These are phyloP conservation scores for Aradophagus sp. DNA, from an alignment of 1,140 invertebrate species.

Conservation along the genomic window DNA sequence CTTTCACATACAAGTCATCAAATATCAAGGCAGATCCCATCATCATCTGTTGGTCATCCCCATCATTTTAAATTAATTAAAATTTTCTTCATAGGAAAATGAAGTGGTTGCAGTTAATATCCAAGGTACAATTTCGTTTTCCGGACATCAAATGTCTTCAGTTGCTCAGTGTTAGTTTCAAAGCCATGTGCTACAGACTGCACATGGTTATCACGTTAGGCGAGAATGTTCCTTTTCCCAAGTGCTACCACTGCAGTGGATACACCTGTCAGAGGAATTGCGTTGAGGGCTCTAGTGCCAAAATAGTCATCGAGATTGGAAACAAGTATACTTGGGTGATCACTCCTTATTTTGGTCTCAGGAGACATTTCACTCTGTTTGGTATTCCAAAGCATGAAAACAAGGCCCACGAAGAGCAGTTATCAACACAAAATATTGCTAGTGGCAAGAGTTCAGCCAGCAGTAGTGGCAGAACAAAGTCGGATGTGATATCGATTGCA, in stretches of 20 bases:
- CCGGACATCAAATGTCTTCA: slow-evolving; percentile 72
- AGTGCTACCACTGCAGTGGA: slow-evolving; percentile 72
- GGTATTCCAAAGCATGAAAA: slow-evolving; percentile 73
- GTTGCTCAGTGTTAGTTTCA: slow-evolving; percentile 70
- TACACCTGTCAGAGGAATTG: slow-evolving; percentile 74
- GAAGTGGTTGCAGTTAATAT: slow-evolving; percentile 72
- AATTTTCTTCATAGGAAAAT: slow-evolving; percentile 68
- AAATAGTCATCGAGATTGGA: slow-evolving; percentile 75
- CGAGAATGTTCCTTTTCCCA: slow-evolving; percentile 68
- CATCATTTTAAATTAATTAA: background rate
- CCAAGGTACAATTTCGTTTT: slow-evolving; percentile 71
- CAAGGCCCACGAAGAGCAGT: slow-evolving; percentile 63
- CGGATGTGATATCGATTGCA: slow-evolving; percentile 65
- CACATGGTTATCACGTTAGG: slow-evolving; percentile 71
- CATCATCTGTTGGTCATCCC: too few species aligned
- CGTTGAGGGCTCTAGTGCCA: slow-evolving; percentile 70
- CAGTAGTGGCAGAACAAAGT: slow-evolving; percentile 63
- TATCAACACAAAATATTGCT: slow-evolving; percentile 59
- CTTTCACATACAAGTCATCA: too few species aligned
- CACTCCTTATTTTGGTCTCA: slow-evolving; percentile 68
- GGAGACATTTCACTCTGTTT: slow-evolving; percentile 72
- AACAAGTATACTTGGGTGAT: slow-evolving; percentile 75
- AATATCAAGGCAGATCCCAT: too few species aligned
- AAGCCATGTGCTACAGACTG: slow-evolving; percentile 72
- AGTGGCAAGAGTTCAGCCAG: slow-evolving; percentile 57